A percentile compares a stretch with the other conserved stretches of the same genome.
These are phyloP conservation scores for Tetraodon nigroviridis DNA, from an alignment of 2,113 vertebrate genomes.

Conservation along the genomic window DNA sequence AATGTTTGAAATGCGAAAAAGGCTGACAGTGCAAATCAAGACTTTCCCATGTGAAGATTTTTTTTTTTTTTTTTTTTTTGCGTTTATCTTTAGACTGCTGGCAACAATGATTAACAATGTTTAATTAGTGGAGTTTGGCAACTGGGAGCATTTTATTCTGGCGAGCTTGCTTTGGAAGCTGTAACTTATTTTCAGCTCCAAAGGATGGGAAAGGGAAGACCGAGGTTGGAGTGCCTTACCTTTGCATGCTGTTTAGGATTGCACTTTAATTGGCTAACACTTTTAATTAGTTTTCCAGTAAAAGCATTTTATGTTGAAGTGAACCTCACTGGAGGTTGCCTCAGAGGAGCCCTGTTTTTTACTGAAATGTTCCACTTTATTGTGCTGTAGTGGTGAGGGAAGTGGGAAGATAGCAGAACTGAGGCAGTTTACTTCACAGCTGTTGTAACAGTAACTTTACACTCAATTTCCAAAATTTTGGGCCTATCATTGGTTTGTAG, in stretches of 20 bases:
- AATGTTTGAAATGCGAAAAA: slow-evolving; percentile 7
- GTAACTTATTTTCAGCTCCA: slow-evolving; percentile 34
- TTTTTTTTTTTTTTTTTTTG: slow-evolving; percentile 24
- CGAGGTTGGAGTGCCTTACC: slow-evolving; percentile 7
- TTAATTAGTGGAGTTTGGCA: slow-evolving; percentile 57
- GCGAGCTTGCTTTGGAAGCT: slow-evolving; percentile 31
- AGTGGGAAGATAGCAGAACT: no score
- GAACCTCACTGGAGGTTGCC: no score
- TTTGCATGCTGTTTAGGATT: slow-evolving; percentile 7
- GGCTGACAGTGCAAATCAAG: slow-evolving; percentile 3
- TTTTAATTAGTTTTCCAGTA: slow-evolving; percentile 8
- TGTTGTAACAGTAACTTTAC: no score
- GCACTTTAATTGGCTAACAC: slow-evolving; percentile 2
- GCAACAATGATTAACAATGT: slow-evolving; percentile 49
- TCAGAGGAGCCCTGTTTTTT: no score
- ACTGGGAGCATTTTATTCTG: slow-evolving; percentile 30
- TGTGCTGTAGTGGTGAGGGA: no score
- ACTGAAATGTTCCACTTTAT: no score
- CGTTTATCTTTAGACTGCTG: slow-evolving; percentile 33
- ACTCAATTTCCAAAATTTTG: no score
- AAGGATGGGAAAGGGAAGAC: slow-evolving; percentile 19
- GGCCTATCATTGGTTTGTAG: no score
- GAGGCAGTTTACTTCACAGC: no score
- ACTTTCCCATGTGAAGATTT: slow-evolving; percentile 16
- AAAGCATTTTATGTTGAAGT: not conserved